Conservation (phyloP, 2,797 vertebrate genomes). For the Pseudochaenichthys georgianus region DNA sequence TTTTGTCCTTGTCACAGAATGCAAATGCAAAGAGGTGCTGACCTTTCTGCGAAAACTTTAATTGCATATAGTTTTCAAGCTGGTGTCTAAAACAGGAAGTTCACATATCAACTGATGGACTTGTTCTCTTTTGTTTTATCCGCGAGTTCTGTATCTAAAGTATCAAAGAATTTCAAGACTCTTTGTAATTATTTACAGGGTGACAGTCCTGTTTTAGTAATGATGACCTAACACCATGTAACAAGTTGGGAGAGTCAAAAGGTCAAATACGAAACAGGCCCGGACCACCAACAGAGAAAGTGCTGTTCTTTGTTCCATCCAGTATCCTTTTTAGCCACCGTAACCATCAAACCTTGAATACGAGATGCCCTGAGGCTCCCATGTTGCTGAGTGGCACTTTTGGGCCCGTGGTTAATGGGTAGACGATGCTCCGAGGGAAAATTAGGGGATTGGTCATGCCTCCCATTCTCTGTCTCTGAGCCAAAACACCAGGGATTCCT, state of each 20-base stretch:
- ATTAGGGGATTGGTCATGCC: conserved; percentile 47
- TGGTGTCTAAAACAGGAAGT: conserved; percentile 30
- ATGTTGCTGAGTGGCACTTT: conserved; percentile 72
- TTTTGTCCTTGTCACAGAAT: conserved; percentile 27
- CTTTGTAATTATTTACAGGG: not conserved
- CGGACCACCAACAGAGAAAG: conserved; percentile 57
- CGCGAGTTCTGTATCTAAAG: conserved; percentile 23
- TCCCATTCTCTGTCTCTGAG: conserved; percentile 42
- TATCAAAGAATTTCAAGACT: conserved; percentile 11
- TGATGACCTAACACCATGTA: conserved; percentile 23
- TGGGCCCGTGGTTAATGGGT: conserved; percentile 70
- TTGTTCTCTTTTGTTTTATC: conserved; percentile 25
- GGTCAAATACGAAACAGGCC: conserved; percentile 32
- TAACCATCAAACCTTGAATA: conserved; percentile 58
- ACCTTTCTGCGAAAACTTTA: conserved; percentile 53
- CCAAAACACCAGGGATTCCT: conserved; percentile 58
- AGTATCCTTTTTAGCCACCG: conserved; percentile 53
- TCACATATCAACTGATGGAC: conserved; percentile 31
- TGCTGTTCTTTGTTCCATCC: conserved; percentile 52
- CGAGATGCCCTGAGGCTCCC: conserved; percentile 60
- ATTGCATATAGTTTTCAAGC: conserved; percentile 17
- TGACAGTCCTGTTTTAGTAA: not conserved
- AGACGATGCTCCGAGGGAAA: conserved; percentile 33
- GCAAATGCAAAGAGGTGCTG: conserved; percentile 37
- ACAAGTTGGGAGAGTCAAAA: conserved; percentile 41